These are phyloP conservation scores for Sphenodon punctatus DNA, from an alignment of 2,797 vertebrate species.

Conservation along the genomic window DNA sequence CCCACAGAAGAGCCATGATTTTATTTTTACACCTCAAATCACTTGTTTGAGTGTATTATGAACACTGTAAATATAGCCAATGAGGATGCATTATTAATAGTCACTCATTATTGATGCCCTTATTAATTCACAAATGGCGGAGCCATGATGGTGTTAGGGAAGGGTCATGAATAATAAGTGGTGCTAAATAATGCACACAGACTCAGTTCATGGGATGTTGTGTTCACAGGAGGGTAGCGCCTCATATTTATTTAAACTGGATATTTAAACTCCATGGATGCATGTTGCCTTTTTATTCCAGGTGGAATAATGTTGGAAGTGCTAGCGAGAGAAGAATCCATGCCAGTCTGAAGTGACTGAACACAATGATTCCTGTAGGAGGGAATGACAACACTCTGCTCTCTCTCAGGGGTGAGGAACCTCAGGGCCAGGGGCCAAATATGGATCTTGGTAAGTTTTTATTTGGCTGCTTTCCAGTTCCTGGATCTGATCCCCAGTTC, in stretches of 20 bases:
- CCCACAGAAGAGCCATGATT: not conserved
- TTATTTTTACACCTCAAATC: conserved; percentile 51
- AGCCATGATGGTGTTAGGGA: conserved; percentile 34
- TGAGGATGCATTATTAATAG: conserved; percentile 70
- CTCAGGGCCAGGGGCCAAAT: not conserved
- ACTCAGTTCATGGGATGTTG: conserved; percentile 55
- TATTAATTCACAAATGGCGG: conserved; percentile 62
- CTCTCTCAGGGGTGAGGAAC: too few species aligned
- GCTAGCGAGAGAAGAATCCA: conserved; percentile 16
- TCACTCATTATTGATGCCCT: conserved; percentile 67
- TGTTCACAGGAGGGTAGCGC: conserved; percentile 34
- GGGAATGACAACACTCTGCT: not conserved
- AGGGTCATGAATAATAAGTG: conserved; percentile 65
- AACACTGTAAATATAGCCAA: conserved; percentile 63
- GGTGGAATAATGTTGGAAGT: conserved; percentile 17
- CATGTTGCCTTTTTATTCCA: conserved; percentile 46
- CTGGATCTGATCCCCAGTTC: too few species aligned
- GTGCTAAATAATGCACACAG: conserved; percentile 66
- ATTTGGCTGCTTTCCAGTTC: too few species aligned
- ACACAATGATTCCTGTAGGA: not conserved
- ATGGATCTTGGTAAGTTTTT: too few species aligned
- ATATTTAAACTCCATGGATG: too few species aligned
- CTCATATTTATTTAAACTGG: conserved; percentile 67
- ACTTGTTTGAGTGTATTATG: conserved; percentile 63
- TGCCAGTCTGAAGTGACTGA: conserved; percentile 20